phyloP scores from a whole-genome alignment of 2,113 vertebrate species.

The Anseranas semipalmata region DNA sequence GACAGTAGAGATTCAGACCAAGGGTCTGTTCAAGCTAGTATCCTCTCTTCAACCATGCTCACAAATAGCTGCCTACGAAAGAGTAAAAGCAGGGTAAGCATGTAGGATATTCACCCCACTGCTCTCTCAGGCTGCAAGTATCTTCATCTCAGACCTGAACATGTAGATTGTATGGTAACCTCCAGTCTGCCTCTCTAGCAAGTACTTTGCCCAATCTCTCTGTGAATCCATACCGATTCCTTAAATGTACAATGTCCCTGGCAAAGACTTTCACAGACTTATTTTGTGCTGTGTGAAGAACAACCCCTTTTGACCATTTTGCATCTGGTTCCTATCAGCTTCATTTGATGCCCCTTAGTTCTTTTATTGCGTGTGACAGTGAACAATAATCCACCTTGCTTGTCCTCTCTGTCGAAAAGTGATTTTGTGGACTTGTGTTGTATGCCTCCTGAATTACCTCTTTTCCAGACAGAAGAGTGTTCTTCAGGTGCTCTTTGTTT shows the following conservation, averaged over 20 bases:
- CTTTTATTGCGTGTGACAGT: background rate
- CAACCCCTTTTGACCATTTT: background rate
- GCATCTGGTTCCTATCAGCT: background rate
- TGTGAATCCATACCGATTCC: background rate
- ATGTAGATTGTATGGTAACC: background rate
- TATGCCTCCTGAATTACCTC: background rate
- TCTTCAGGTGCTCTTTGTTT: background rate
- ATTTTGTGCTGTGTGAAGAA: background rate
- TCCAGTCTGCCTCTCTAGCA: background rate
- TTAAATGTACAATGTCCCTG: background rate
- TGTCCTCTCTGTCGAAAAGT: accelerated
- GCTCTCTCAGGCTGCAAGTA: background rate
- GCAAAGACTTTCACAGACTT: background rate
- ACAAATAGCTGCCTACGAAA: background rate
- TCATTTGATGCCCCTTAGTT: background rate
- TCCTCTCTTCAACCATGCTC: background rate
- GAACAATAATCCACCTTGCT: background rate
- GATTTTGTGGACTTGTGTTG: accelerated
- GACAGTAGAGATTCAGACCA: background rate
- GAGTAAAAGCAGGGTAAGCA: too few relatives aligned
- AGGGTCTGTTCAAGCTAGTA: background rate
- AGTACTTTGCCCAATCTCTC: background rate
- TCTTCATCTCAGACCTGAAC: background rate
- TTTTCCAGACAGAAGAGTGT: background rate
- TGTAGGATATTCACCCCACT: too few relatives aligned